These are phyloP conservation scores for Melanophora roralis DNA, from an alignment of 2,888 invertebrate genomes.

Conservation along the genomic window DNA sequence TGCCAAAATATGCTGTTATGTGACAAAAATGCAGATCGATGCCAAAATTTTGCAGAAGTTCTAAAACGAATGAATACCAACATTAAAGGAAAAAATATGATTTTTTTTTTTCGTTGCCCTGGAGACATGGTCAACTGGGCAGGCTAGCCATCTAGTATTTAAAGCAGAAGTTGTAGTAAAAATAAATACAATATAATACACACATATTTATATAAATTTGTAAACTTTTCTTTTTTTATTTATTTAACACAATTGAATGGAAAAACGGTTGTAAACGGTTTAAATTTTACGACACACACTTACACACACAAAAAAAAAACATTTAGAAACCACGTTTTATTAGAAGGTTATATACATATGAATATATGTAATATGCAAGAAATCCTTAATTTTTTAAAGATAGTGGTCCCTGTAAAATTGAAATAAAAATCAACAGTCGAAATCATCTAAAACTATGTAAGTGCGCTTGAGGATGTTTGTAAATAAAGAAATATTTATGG, in stretches of 20 bases:
- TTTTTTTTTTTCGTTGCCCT: too few relatives aligned
- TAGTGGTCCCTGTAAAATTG: constrained; percentile 24
- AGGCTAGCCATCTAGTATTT: too few relatives aligned
- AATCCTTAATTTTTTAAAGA: constrained; percentile 22
- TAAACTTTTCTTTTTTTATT: constrained; percentile 16
- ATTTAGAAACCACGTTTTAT: background rate
- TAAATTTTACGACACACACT: constrained; percentile 26
- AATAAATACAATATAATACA: too few relatives aligned
- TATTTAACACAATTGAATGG: constrained; percentile 44
- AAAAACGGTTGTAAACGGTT: constrained; percentile 50
- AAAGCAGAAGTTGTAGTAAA: constrained; percentile 16
- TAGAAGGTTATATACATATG: constrained; percentile 20
- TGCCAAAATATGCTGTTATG: too few relatives aligned
- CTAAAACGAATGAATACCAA: too few relatives aligned
- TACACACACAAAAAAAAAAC: background rate
- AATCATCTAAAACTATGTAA: background rate
- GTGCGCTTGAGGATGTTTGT: background rate
- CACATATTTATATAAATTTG: constrained; percentile 22
- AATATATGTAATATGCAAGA: background rate
- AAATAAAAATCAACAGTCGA: constrained; percentile 27
- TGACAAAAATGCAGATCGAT: too few relatives aligned
- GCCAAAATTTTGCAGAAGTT: too few relatives aligned
- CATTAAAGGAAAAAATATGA: too few relatives aligned
- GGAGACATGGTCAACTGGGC: too few relatives aligned
- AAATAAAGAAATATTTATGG: too few relatives aligned